A percentile compares a stretch with the other conserved stretches of the same genome.
Conservation (phyloP, 1,140 invertebrate species). For the Sycophila sp. region DNA sequence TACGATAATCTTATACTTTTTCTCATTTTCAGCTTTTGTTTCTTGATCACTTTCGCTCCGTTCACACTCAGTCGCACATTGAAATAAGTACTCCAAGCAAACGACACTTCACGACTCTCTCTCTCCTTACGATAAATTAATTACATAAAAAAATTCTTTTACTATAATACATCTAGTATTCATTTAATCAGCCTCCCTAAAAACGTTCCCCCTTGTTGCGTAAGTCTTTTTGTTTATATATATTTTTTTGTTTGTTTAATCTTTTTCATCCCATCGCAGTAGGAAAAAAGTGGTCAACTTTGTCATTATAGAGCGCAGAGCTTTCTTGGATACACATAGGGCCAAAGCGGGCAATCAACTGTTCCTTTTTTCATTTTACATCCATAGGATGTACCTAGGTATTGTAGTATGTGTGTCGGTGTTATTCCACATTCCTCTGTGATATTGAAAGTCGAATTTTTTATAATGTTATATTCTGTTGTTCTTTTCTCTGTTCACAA, state of each 20-base stretch:
- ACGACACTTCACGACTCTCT: slow-evolving; percentile 44
- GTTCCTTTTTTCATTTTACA: slow-evolving; percentile 51
- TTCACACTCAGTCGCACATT: slow-evolving; percentile 40
- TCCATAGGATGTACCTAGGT: slow-evolving; percentile 63
- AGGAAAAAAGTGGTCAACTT: slow-evolving; percentile 60
- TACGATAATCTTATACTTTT: slow-evolving; percentile 41
- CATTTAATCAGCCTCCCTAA: slow-evolving; percentile 57
- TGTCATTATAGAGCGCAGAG: slow-evolving; percentile 57
- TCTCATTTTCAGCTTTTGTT: slow-evolving; percentile 28
- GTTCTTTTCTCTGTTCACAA: slow-evolving; percentile 50
- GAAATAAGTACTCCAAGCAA: slow-evolving; percentile 53
- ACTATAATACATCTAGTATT: slow-evolving; percentile 64
- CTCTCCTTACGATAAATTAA: slow-evolving; percentile 63
- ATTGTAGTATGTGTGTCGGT: slow-evolving; percentile 22
- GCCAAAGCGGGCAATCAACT: slow-evolving; percentile 49
- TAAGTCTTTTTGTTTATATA: slow-evolving; percentile 40
- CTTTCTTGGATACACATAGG: slow-evolving; percentile 48
- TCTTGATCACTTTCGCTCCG: neutral
- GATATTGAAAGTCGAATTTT: slow-evolving; percentile 44
- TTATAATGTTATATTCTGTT: slow-evolving; percentile 20
- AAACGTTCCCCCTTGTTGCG: slow-evolving; percentile 39
- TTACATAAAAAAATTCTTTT: slow-evolving; percentile 62
- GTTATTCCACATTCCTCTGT: slow-evolving; percentile 34
- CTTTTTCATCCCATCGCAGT: slow-evolving; percentile 43
- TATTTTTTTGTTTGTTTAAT: slow-evolving; percentile 42